phyloP scores from a whole-genome alignment of 1,140 invertebrate genomes.

The Drosophila leontia region DNA sequence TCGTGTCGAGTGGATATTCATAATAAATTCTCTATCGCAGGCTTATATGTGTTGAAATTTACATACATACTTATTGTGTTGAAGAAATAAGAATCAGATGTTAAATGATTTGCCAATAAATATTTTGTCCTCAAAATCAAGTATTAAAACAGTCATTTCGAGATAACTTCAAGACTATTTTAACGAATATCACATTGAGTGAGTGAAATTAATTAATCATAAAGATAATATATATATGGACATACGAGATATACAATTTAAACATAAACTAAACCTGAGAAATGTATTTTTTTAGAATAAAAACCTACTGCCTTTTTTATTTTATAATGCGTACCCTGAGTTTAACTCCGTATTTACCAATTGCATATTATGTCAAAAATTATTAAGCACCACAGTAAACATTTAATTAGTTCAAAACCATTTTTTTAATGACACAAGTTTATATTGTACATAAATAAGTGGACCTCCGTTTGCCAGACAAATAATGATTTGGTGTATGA shows the following conservation, averaged over 20 bases:
- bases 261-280: no score
- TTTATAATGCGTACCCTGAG: background rate
- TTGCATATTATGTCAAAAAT: no score
- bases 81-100: conserved; percentile 73
- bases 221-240: background rate
- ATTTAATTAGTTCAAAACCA: no score
- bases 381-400: no score
- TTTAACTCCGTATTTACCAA: no score
- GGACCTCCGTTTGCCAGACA: background rate
- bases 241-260: background rate
- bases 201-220: conserved; percentile 19
- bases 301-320: background rate
- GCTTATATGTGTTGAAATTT: conserved; percentile 83
- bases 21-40: conserved; percentile 85
- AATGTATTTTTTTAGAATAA: no score
- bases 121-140: conserved; percentile 51
- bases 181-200: conserved; percentile 2
- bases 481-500: background rate
- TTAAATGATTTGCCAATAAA: conserved; percentile 66
- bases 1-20: conserved; percentile 85
- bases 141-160: conserved; percentile 6
- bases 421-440: background rate
- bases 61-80: conserved; percentile 79
- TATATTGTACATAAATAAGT: background rate
- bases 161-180: background rate